phyloP scores from a whole-genome alignment of 1,140 invertebrate species.

The Drosophila repletoides region DNA sequence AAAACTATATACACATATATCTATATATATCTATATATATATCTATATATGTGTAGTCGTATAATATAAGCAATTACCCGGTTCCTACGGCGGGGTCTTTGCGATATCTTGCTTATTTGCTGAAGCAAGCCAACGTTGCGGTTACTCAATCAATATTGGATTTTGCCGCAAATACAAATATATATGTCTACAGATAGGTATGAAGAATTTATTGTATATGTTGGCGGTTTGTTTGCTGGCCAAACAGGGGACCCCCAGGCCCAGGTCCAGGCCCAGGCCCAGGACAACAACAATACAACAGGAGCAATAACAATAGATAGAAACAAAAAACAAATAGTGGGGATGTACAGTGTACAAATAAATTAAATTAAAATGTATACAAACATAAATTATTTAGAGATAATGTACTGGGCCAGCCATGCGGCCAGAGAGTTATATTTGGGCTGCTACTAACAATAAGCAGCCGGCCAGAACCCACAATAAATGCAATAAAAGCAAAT shows the following conservation, averaged over 20 bases:
- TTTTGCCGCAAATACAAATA: conserved; percentile 38
- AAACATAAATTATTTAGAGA: conserved; percentile 80
- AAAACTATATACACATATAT: conserved; percentile 52
- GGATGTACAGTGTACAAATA: conserved; percentile 64
- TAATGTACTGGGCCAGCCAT: conserved; percentile 58
- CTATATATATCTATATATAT: no score
- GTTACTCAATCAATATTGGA: conserved; percentile 75
- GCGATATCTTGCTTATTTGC: conserved; percentile 69
- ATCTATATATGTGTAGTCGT: no score
- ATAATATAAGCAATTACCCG: conserved; percentile 65
- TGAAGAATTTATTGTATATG: conserved; percentile 37
- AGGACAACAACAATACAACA: conserved; percentile 9
- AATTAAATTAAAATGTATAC: conserved; percentile 80
- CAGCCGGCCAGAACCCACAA: conserved; percentile 43
- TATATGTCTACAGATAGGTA: conserved; percentile 13
- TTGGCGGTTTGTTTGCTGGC: conserved; percentile 45
- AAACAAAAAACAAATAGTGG: conserved; percentile 58
- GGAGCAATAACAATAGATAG: conserved; percentile 31
- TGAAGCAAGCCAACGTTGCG: conserved; percentile 54
- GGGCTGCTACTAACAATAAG: conserved; percentile 53
- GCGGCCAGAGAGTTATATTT: conserved; percentile 2
- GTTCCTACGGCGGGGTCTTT: conserved; percentile 18
- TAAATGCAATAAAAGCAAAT: conserved; percentile 72
- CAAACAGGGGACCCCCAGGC: conserved; percentile 37
- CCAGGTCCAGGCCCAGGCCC: no score